phyloP scores from a whole-genome alignment of 2,888 invertebrate genomes.

The Nemurella pictetii region DNA sequence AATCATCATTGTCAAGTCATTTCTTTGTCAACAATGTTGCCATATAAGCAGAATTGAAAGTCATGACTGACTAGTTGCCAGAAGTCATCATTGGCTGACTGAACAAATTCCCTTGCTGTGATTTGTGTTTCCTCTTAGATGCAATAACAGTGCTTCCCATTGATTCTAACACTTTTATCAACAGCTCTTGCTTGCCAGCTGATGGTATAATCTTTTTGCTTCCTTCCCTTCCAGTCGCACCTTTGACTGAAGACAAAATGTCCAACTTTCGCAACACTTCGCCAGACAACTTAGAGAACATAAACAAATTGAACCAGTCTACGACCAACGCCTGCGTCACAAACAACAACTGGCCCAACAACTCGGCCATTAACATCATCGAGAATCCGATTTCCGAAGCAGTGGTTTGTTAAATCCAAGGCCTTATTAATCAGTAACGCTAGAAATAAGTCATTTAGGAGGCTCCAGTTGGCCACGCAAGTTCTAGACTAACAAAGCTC shows the following conservation, averaged over 20 bases:
- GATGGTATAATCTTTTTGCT: not conserved
- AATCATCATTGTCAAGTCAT: too few relatives aligned
- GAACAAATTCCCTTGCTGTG: too few relatives aligned
- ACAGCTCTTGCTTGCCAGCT: too few relatives aligned
- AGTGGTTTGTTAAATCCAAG: slow-evolving; percentile 66
- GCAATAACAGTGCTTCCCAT: too few relatives aligned
- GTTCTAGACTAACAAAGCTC: not conserved
- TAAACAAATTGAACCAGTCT: slow-evolving; percentile 38
- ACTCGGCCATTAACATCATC: slow-evolving; percentile 74
- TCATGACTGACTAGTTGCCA: too few relatives aligned
- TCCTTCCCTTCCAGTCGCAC: slow-evolving; percentile 63
- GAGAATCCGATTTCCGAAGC: slow-evolving; percentile 78
- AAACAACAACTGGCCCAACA: slow-evolving; percentile 37
- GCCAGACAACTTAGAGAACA: slow-evolving; percentile 55
- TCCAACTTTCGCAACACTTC: slow-evolving; percentile 66
- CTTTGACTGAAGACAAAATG: slow-evolving; percentile 71
- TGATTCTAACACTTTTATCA: too few relatives aligned
- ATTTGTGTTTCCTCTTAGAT: too few relatives aligned
- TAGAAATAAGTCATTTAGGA: not conserved
- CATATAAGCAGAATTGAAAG: not conserved
- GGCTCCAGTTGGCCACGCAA: not conserved
- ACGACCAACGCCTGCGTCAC: slow-evolving; percentile 34
- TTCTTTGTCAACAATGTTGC: too few relatives aligned
- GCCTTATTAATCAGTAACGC: not conserved
- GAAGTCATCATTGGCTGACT: too few relatives aligned